These are phyloP conservation scores for Xestia ashworthii DNA, from an alignment of 2,888 invertebrate species.

Conservation along the genomic window DNA sequence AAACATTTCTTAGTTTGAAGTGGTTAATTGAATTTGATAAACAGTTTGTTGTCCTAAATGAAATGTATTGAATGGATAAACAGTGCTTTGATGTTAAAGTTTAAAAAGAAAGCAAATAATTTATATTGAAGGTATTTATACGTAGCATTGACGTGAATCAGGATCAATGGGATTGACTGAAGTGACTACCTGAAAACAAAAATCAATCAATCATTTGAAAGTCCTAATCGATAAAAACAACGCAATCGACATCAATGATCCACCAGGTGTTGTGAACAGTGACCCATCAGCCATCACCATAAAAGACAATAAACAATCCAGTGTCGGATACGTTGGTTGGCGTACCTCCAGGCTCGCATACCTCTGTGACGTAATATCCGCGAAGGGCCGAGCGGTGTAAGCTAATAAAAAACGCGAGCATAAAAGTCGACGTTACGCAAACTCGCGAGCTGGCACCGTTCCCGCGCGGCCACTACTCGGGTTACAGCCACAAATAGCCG, in stretches of 20 bases:
- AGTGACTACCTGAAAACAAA: constrained; percentile 39
- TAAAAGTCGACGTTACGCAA: constrained; percentile 87
- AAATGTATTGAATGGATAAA: constrained; percentile 37
- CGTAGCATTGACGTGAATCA: not conserved
- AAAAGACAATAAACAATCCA: constrained; percentile 89
- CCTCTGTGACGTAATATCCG: constrained; percentile 89
- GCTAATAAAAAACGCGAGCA: constrained; percentile 86
- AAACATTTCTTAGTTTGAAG: constrained; percentile 19
- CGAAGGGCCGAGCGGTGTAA: constrained; percentile 85
- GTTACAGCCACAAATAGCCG: constrained; percentile 90
- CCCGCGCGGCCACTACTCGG: constrained; percentile 88
- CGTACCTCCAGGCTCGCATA: constrained; percentile 85
- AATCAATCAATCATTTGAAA: constrained; percentile 56
- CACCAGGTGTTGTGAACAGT: constrained; percentile 75
- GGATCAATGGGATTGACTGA: constrained; percentile 29
- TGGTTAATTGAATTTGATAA: constrained; percentile 26
- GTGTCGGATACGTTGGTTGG: constrained; percentile 87
- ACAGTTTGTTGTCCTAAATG: constrained; percentile 48
- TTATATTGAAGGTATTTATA: constrained; percentile 8
- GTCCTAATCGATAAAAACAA: constrained; percentile 55
- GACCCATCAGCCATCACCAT: constrained; percentile 87
- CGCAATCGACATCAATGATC: constrained; percentile 66
- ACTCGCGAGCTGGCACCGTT: constrained; percentile 86
- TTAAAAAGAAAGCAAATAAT: constrained; percentile 24
- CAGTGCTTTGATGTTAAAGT: constrained; percentile 10